phyloP scores from a whole-genome alignment of 2,888 invertebrate species.

The Troides aeacus region DNA sequence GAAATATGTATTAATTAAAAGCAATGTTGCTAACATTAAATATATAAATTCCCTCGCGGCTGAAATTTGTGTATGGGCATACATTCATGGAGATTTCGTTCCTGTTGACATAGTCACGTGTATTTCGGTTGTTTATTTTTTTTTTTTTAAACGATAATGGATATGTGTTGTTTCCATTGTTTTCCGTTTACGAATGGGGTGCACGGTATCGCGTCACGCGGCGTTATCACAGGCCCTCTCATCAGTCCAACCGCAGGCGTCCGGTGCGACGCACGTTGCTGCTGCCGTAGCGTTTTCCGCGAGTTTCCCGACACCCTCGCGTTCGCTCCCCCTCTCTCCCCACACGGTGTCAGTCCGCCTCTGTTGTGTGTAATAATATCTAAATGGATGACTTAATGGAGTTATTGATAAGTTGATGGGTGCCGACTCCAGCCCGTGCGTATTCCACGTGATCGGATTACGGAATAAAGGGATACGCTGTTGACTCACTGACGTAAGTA shows the following conservation, averaged over 20 bases:
- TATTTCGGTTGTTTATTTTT: not conserved
- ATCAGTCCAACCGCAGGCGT: conserved; percentile 63
- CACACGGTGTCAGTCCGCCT: conserved; percentile 64
- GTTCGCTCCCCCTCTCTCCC: conserved; percentile 42
- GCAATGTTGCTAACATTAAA: not conserved
- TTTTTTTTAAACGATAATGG: conserved; percentile 9
- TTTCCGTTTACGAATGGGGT: conserved; percentile 62
- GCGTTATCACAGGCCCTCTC: conserved; percentile 65
- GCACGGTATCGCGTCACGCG: conserved; percentile 51
- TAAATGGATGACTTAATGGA: conserved; percentile 41
- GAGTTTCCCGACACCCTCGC: conserved; percentile 54
- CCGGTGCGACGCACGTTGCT: conserved; percentile 57
- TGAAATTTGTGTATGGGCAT: not conserved
- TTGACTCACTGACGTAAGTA: conserved; percentile 65
- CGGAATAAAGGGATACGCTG: conserved; percentile 61
- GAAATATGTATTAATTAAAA: not conserved
- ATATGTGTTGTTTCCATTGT: conserved; percentile 63
- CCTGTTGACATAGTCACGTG: not conserved
- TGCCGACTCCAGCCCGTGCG: conserved; percentile 52
- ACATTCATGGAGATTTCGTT: not conserved
- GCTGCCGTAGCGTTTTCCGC: conserved; percentile 41
- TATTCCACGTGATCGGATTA: conserved; percentile 69
- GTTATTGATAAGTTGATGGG: conserved; percentile 68
- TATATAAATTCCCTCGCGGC: not conserved
- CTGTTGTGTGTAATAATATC: conserved; percentile 57